phyloP scores from a whole-genome alignment of 2,113 vertebrate genomes.

The Corapipo altera region DNA sequence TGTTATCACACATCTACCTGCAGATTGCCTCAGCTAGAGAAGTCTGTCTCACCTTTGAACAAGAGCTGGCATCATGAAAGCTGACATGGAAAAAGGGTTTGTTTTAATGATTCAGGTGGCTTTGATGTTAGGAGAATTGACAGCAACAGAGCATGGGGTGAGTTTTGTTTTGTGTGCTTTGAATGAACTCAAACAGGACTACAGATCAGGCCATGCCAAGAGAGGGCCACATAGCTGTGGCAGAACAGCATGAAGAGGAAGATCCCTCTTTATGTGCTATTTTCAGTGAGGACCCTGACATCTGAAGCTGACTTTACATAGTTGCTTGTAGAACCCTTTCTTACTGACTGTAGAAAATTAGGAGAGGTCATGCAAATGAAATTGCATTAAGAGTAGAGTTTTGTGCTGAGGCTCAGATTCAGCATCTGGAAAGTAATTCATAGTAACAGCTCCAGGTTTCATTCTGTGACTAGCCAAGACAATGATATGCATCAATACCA shows the following conservation, averaged over 20 bases:
- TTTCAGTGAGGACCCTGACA: background rate
- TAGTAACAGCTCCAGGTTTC: background rate
- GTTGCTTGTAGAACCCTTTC: background rate
- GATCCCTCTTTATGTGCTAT: background rate
- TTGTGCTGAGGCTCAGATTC: background rate
- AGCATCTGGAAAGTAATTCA: background rate
- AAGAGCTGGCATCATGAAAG: background rate
- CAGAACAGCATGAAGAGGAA: background rate
- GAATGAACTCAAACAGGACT: background rate
- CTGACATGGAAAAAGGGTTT: background rate
- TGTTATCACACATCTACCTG: background rate
- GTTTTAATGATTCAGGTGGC: background rate
- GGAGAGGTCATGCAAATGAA: background rate
- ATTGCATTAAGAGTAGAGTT: background rate
- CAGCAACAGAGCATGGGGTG: background rate
- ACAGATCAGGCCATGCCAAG: background rate
- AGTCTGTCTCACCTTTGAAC: background rate
- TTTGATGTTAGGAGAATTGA: background rate
- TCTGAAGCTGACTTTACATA: background rate
- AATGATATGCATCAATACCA: background rate
- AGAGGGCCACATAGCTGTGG: background rate
- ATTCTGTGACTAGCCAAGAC: background rate
- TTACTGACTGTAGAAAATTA: background rate
- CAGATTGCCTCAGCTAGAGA: background rate
- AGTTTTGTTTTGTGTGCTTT: background rate